Evolutionary conservation across 2,888 invertebrate genomes (phyloP).

Genomic region (Criorhina ranunculi): DNA sequence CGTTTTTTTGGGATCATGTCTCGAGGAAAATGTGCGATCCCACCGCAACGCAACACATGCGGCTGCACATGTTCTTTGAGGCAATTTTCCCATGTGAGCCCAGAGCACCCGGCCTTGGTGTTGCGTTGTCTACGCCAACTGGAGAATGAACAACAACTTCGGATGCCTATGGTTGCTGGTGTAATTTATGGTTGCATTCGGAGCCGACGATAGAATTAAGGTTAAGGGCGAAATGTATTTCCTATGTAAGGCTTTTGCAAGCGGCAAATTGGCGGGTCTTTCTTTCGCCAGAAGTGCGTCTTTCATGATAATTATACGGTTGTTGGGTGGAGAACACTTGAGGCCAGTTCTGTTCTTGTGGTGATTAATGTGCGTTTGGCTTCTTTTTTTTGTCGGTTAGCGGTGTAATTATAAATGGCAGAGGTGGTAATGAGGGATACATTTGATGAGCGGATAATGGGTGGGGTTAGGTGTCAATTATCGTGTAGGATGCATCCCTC

Average conservation of each 20-base stretch:
- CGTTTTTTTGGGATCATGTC: not conserved
- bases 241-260: slow-evolving; percentile 61
- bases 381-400: slow-evolving; percentile 26
- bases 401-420: slow-evolving; percentile 42
- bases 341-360: slow-evolving; percentile 35
- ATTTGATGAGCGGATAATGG: slow-evolving; percentile 46
- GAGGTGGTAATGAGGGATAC: slow-evolving; percentile 29
- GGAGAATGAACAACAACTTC: slow-evolving; percentile 5
- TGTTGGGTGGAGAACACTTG: slow-evolving; percentile 15
- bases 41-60: not conserved
- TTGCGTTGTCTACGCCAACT: slow-evolving; percentile 25
- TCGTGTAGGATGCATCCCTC: not conserved
- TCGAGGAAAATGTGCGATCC: slow-evolving; percentile 11
- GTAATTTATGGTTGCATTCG: slow-evolving; percentile 61
- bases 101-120: slow-evolving; percentile 22
- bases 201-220: slow-evolving; percentile 57
- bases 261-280: slow-evolving; percentile 49
- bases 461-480: slow-evolving; percentile 35
- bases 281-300: slow-evolving; percentile 49
- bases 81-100: slow-evolving; percentile 25
- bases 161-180: slow-evolving; percentile 4
- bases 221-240: slow-evolving; percentile 67
- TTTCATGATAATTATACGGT: slow-evolving; percentile 45
- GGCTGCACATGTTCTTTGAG: slow-evolving; percentile 5
- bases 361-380: slow-evolving; percentile 67